Conservation (phyloP, 2,113 vertebrate species). For the Gadus chalcogrammus region DNA sequence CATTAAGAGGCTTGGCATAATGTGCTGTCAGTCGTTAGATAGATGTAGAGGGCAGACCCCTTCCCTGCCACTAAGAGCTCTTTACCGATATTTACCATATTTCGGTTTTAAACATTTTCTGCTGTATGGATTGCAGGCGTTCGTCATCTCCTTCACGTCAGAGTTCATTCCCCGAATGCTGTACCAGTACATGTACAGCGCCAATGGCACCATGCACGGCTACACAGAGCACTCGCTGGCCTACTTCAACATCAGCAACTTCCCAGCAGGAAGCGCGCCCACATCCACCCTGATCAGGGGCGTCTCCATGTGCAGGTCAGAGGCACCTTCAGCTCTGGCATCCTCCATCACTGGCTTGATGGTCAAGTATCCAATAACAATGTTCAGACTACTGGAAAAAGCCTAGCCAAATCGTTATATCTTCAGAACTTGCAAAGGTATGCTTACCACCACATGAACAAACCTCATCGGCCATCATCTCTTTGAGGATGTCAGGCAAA, state of each 20-base stretch:
- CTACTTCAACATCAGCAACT: conserved; percentile 92
- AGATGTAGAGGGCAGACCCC: no score
- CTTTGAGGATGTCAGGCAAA: not conserved
- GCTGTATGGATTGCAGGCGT: conserved; percentile 74
- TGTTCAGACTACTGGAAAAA: no score
- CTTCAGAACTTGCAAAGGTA: not conserved
- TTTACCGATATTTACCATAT: no score
- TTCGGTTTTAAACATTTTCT: no score
- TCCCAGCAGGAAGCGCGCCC: conserved; percentile 84
- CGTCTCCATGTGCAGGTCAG: conserved; percentile 91
- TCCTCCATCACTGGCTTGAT: not conserved
- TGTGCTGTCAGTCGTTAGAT: no score
- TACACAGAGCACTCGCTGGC: conserved; percentile 94
- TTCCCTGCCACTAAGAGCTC: no score
- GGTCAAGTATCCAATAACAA: no score
- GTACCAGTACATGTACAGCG: conserved; percentile 92
- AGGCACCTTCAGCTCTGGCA: conserved; percentile 23
- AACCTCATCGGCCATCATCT: not conserved
- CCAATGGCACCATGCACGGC: conserved; percentile 89
- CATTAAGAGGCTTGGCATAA: no score
- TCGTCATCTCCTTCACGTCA: conserved; percentile 95
- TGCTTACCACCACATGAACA: not conserved
- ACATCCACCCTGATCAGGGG: conserved; percentile 78
- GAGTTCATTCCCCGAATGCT: conserved; percentile 96
- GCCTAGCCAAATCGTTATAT: no score